Evolutionary conservation across 2,797 vertebrate species (phyloP).

Genomic region (Clarias laeviceps): DNA sequence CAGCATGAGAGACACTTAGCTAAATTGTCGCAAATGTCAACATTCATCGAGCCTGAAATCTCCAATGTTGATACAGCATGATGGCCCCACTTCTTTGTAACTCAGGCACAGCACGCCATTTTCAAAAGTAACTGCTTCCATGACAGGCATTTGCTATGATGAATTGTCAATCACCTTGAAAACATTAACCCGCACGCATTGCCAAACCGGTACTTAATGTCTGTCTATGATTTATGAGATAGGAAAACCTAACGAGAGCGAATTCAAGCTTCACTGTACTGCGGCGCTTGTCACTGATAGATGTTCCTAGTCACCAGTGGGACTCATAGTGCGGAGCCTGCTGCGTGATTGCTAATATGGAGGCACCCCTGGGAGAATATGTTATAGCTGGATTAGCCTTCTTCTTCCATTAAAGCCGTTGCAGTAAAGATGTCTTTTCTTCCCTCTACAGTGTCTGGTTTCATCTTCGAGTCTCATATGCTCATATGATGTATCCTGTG

Average conservation of each 20-base stretch:
- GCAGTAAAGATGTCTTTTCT: conserved; percentile 33
- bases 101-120: conserved; percentile 29
- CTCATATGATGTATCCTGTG: conserved; percentile 13
- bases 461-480: conserved; percentile 26
- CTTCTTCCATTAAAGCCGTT: conserved; percentile 71
- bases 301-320: conserved; percentile 46
- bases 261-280: conserved; percentile 29
- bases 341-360: conserved; percentile 77
- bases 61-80: conserved; percentile 38
- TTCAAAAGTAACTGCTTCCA: conserved; percentile 37
- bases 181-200: conserved; percentile 43
- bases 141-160: conserved; percentile 41
- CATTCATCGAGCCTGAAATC: conserved; percentile 42
- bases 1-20: conserved; percentile 40
- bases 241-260: conserved; percentile 39
- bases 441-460: conserved; percentile 31
- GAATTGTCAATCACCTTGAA: conserved; percentile 51
- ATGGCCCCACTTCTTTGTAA: conserved; percentile 34
- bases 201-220: conserved; percentile 40
- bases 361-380: conserved; percentile 74
- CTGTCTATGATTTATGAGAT: conserved; percentile 44
- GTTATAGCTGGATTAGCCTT: conserved; percentile 75
- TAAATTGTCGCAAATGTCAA: conserved; percentile 46
- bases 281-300: conserved; percentile 43
- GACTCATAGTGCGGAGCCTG: conserved; percentile 61